These are phyloP conservation scores for Ganaspis brasiliensis DNA, from an alignment of 2,888 invertebrate genomes.

Conservation along the genomic window DNA sequence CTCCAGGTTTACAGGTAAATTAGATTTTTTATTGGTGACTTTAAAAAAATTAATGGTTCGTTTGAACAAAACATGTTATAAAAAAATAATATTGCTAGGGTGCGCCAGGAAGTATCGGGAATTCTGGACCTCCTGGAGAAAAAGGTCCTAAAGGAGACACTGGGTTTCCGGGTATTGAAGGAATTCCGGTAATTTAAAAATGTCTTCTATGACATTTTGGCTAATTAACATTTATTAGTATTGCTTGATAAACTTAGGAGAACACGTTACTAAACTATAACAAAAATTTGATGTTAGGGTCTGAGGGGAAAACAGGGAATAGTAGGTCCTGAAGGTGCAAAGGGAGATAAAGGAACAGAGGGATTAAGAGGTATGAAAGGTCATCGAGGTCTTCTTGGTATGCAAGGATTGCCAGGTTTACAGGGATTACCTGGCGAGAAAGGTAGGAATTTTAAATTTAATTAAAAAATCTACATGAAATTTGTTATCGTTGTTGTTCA, in stretches of 20 bases:
- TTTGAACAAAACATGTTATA: not conserved
- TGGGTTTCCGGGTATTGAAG: slow-evolving; percentile 78
- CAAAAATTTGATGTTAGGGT: slow-evolving; percentile 69
- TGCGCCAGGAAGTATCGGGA: slow-evolving; percentile 76
- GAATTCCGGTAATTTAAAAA: slow-evolving; percentile 81
- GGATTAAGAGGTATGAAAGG: slow-evolving; percentile 91
- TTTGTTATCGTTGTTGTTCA: too few species aligned
- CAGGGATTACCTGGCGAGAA: slow-evolving; percentile 87
- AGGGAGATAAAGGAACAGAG: slow-evolving; percentile 80
- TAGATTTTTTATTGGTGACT: too few species aligned
- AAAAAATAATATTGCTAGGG: slow-evolving; percentile 59
- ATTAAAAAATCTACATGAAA: not conserved
- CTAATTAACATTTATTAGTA: too few species aligned
- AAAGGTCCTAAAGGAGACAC: slow-evolving; percentile 77
- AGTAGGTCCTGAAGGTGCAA: slow-evolving; percentile 86
- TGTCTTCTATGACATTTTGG: too few species aligned
- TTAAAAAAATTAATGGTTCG: not conserved
- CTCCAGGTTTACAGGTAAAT: slow-evolving; percentile 81
- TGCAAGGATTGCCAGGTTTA: slow-evolving; percentile 90
- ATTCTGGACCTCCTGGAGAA: slow-evolving; percentile 76
- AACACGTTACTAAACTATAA: too few species aligned
- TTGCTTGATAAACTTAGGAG: too few species aligned
- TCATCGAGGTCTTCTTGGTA: slow-evolving; percentile 90
- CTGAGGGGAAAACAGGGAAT: slow-evolving; percentile 85
- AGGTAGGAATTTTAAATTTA: slow-evolving; percentile 66